These are phyloP conservation scores for Bovichtus variegatus DNA, from an alignment of 2,797 vertebrate species.

Conservation along the genomic window DNA sequence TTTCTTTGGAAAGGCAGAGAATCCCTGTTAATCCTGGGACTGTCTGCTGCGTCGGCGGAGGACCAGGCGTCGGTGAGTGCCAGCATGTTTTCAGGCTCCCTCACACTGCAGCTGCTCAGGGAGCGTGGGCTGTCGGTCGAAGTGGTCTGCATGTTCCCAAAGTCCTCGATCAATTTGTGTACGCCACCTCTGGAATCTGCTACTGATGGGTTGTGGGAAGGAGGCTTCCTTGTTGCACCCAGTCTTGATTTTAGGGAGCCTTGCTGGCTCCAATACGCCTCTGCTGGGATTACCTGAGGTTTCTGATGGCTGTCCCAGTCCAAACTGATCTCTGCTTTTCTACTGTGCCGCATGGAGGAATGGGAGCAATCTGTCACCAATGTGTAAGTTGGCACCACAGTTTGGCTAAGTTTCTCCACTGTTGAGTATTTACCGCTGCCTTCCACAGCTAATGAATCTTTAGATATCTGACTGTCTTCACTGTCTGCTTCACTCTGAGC, in stretches of 20 bases:
- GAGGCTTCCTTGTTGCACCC: conserved; percentile 29
- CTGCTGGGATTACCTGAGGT: conserved; percentile 85
- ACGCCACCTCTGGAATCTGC: conserved; percentile 34
- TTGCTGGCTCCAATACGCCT: conserved; percentile 85
- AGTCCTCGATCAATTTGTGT: conserved; percentile 53
- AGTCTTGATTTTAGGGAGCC: conserved; percentile 53
- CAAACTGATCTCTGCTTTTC: conserved; percentile 76
- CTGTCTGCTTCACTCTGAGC: conserved; percentile 88
- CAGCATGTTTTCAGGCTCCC: conserved; percentile 79
- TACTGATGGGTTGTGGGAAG: conserved; percentile 21
- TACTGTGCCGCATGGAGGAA: conserved; percentile 66
- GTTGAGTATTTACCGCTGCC: conserved; percentile 48
- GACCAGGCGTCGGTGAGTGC: conserved; percentile 86
- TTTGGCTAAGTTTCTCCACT: conserved; percentile 53
- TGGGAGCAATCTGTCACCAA: conserved; percentile 37
- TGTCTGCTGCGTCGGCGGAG: conserved; percentile 83
- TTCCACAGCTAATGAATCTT: conserved; percentile 88
- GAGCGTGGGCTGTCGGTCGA: conserved; percentile 54
- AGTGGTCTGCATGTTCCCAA: conserved; percentile 56
- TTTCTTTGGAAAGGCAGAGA: conserved; percentile 53
- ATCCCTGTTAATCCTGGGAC: conserved; percentile 67
- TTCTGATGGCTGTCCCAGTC: conserved; percentile 61
- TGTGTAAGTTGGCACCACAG: conserved; percentile 61
- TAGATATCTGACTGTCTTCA: conserved; percentile 92
- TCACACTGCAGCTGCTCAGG: conserved; percentile 67